phyloP scores from a whole-genome alignment of 2,113 vertebrate species.

The Notothenia rossii region DNA sequence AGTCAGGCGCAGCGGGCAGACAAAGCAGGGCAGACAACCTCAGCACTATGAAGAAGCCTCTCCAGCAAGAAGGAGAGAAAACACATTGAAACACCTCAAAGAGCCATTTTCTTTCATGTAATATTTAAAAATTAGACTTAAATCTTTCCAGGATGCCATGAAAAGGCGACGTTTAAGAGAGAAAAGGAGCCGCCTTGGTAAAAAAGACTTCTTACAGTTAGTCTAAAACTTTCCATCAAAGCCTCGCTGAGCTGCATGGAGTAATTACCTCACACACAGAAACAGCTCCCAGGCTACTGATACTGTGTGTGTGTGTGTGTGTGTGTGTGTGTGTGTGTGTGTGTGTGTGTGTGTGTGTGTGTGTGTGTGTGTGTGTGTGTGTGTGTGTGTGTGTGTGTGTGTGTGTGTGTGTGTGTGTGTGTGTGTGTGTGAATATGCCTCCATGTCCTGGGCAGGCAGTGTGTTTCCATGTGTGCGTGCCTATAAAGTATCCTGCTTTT shows the following conservation, averaged over 20 bases:
- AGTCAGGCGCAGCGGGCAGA: conserved; percentile 61
- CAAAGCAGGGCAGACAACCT: conserved; percentile 63
- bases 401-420: conserved; percentile 5
- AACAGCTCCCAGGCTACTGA: conserved; percentile 75
- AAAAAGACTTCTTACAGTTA: conserved; percentile 68
- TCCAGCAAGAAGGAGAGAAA: conserved; percentile 1
- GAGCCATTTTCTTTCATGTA: neutral
- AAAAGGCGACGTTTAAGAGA: conserved; percentile 54
- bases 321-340: conserved; percentile 8
- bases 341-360: conserved; percentile 13
- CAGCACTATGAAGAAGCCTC: conserved; percentile 51
- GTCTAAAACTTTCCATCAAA: conserved; percentile 80
- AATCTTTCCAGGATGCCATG: conserved; percentile 48
- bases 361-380: no score
- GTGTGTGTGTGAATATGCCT: conserved; percentile 9
- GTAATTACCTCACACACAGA: conserved; percentile 75
- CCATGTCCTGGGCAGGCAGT: no score
- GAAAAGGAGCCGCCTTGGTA: conserved; percentile 62
- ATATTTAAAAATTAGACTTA: conserved; percentile 17
- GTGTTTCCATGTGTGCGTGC: conserved; percentile 40
- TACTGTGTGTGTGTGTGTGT: conserved; percentile 52
- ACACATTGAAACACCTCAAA: conserved; percentile 4
- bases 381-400: no score
- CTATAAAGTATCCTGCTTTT: conserved; percentile 54
- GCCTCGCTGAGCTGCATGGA: conserved; percentile 64